Conservation (phyloP, 2,797 vertebrate genomes). For the Huso huso region DNA sequence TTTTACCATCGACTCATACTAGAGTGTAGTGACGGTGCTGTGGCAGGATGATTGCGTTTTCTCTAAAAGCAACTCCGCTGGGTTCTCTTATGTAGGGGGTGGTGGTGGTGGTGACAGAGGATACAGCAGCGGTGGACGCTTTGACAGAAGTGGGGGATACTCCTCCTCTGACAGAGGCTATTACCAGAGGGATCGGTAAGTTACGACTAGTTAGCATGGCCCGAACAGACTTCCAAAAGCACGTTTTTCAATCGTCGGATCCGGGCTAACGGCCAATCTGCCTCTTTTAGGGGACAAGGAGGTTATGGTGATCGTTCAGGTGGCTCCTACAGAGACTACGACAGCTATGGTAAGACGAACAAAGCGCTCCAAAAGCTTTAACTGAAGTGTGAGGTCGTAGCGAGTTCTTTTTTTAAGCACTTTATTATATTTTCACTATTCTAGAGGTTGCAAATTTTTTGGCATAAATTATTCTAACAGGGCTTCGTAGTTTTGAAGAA, state of each 20-base stretch:
- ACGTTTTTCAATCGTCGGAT: too few species aligned
- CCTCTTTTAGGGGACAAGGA: slow-evolving; percentile 25
- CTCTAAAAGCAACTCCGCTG: background rate
- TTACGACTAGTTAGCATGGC: background rate
- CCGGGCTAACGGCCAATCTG: background rate
- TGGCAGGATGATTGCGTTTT: background rate
- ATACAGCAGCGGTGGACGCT: slow-evolving; percentile 19
- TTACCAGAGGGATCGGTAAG: slow-evolving; percentile 29
- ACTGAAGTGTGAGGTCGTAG: too few species aligned
- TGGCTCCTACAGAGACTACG: slow-evolving; percentile 29
- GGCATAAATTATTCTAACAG: too few species aligned
- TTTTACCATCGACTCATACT: too few species aligned
- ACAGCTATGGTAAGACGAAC: slow-evolving; percentile 23
- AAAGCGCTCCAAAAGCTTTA: too few species aligned
- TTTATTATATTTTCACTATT: too few species aligned
- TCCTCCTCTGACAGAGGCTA: slow-evolving; percentile 20
- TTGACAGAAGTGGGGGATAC: slow-evolving; percentile 26
- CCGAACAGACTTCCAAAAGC: too few species aligned
- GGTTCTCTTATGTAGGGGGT: slow-evolving; percentile 5
- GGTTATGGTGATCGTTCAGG: slow-evolving; percentile 27
- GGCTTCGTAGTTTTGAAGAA: too few species aligned
- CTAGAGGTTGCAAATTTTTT: too few species aligned
- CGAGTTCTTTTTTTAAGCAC: too few species aligned
- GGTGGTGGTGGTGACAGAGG: slow-evolving; percentile 18
- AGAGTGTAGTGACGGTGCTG: too few species aligned